Conservation (phyloP, 2,797 vertebrate species). For the Siniperca undulata region DNA sequence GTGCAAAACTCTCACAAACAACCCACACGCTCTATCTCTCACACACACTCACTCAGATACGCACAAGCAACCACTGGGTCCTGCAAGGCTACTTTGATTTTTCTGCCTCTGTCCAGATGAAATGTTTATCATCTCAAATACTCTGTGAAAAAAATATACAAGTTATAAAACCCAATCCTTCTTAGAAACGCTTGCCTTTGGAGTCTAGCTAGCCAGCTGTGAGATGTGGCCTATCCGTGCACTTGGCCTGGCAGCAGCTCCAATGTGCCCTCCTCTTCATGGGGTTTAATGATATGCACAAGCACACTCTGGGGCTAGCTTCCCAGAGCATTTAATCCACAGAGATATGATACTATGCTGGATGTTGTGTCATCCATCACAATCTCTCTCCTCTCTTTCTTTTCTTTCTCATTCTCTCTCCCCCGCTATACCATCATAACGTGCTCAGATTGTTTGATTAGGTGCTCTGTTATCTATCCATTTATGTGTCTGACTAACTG, state of each 20-base stretch:
- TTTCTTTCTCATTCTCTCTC: conserved; percentile 30
- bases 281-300: conserved; percentile 83
- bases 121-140: conserved; percentile 77
- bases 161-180: conserved; percentile 67
- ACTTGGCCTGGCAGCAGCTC: conserved; percentile 75
- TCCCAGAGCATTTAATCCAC: conserved; percentile 85
- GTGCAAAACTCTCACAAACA: conserved; percentile 54
- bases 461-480: conserved; percentile 52
- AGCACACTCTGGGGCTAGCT: conserved; percentile 82
- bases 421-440: conserved; percentile 32
- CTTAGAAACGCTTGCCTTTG: conserved; percentile 67
- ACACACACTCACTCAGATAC: conserved; percentile 37
- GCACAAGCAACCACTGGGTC: conserved; percentile 55
- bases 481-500: conserved; percentile 43
- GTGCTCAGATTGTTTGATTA: conserved; percentile 52
- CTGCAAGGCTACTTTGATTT: conserved; percentile 77
- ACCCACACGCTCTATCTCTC: neutral
- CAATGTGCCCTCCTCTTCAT: conserved; percentile 72
- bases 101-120: conserved; percentile 70
- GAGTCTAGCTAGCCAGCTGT: conserved; percentile 67
- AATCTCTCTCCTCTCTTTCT: conserved; percentile 58
- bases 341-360: conserved; percentile 83
- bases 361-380: conserved; percentile 82
- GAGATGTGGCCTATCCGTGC: conserved; percentile 73
- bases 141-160: conserved; percentile 44